Percentiles rank a stretch among this genome's conserved stretches.
phyloP scores from a whole-genome alignment of 2,888 invertebrate species.

The Lasioglossum pauxillum region DNA sequence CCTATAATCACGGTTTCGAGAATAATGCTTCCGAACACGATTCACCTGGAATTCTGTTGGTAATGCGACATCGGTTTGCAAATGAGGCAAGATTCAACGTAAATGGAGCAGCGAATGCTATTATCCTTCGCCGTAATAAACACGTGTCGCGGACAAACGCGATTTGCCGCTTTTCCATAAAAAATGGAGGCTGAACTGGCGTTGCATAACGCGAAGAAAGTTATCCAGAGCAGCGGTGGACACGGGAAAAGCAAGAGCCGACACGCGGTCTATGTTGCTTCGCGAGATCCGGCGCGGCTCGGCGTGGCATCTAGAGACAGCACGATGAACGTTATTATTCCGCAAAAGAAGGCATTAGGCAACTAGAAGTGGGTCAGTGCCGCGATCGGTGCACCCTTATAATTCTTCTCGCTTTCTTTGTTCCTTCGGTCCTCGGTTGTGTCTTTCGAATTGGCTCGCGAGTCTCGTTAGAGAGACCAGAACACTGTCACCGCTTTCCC shows the following conservation, averaged over 20 bases:
- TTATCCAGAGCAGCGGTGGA: constrained; percentile 31
- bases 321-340: constrained; percentile 21
- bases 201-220: constrained; percentile 42
- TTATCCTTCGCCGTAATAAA: background rate
- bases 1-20: background rate
- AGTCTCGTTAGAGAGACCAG: constrained; percentile 62
- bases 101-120: constrained; percentile 1
- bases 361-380: constrained; percentile 75
- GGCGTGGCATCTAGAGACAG: background rate
- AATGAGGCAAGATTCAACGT: background rate
- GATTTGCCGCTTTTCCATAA: constrained; percentile 25
- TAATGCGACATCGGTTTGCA: background rate
- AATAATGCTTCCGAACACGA: background rate
- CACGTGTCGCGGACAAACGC: constrained; percentile 4
- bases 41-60: background rate
- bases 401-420: background rate
- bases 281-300: background rate
- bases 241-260: constrained; percentile 3
- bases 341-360: constrained; percentile 23
- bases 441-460: constrained; percentile 58
- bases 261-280: background rate
- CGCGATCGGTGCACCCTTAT: constrained; percentile 62
- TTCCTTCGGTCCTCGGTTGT: constrained; percentile 39
- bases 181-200: background rate
- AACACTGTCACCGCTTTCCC: constrained; percentile 75